Evolutionary conservation across 2,888 invertebrate genomes (phyloP).

Genomic region (Ganaspis brasiliensis): DNA sequence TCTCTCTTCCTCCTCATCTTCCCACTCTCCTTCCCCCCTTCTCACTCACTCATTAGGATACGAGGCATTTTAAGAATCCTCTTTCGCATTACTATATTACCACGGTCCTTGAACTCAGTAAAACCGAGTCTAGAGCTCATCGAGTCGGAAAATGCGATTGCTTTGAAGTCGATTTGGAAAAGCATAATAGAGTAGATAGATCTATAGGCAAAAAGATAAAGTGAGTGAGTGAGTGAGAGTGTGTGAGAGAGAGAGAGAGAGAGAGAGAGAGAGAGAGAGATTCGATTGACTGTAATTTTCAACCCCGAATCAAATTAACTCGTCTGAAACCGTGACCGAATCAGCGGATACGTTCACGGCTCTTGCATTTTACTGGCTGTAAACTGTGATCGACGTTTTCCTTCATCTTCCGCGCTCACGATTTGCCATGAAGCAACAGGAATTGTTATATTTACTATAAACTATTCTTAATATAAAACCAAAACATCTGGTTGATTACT

Average conservation of each 20-base stretch:
- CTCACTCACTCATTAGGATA: constrained; percentile 28
- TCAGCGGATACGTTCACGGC: constrained; percentile 58
- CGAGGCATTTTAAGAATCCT: constrained; percentile 49
- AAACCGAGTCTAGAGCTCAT: constrained; percentile 41
- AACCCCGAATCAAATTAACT: constrained; percentile 48
- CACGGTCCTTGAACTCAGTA: constrained; percentile 54
- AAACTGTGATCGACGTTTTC: constrained; percentile 60
- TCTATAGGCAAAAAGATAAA: background rate
- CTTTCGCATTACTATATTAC: constrained; percentile 8
- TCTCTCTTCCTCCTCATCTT: background rate
- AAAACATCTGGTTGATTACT: too few species aligned
- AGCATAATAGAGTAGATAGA: constrained; percentile 41
- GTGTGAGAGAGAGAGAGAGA: constrained; percentile 1
- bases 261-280: constrained; percentile 27
- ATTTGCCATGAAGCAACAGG: too few species aligned
- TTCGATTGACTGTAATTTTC: constrained; percentile 51
- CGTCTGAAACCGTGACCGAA: constrained; percentile 49
- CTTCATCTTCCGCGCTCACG: constrained; percentile 52
- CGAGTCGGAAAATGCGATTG: constrained; percentile 57
- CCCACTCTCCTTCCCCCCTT: background rate
- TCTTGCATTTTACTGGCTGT: constrained; percentile 51
- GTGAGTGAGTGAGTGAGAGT: background rate
- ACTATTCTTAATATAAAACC: too few species aligned
- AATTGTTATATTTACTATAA: too few species aligned
- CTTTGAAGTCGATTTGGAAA: constrained; percentile 54